A percentile compares a stretch with the other conserved stretches of the same genome.
These are phyloP conservation scores for Liasis olivaceus DNA, from an alignment of 2,797 vertebrate species.

Conservation along the genomic window DNA sequence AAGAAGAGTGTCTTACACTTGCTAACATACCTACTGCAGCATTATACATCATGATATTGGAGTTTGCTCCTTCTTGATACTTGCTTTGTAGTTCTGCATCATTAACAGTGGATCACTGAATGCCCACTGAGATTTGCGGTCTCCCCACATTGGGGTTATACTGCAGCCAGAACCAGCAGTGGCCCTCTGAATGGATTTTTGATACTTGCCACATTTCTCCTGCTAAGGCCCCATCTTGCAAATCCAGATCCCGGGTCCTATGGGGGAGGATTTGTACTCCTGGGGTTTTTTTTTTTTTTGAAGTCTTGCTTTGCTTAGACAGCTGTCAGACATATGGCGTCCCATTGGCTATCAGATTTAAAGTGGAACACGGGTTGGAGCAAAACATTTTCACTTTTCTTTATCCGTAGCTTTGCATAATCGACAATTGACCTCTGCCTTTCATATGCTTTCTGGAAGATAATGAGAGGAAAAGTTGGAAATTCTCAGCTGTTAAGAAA, in stretches of 20 bases:
- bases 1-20: not conserved
- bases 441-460: not conserved
- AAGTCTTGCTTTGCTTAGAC: slow-evolving; percentile 9
- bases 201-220: not conserved
- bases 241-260: not conserved
- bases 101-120: too few species aligned
- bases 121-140: too few species aligned
- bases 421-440: not conserved
- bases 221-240: not conserved
- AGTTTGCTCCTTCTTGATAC: not conserved
- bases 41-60: not conserved
- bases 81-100: not conserved
- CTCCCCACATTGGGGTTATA: too few species aligned
- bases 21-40: not conserved
- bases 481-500: not conserved
- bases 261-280: not conserved
- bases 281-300: not conserved
- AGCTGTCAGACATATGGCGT: slow-evolving; percentile 29
- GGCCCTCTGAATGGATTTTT: not conserved
- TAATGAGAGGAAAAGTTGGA: not conserved
- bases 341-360: not conserved
- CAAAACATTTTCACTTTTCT: not conserved
- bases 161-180: too few species aligned
- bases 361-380: not conserved
- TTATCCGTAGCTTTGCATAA: not conserved